Conservation (phyloP, 1,140 invertebrate genomes). For the Bombus waltoni region DNA sequence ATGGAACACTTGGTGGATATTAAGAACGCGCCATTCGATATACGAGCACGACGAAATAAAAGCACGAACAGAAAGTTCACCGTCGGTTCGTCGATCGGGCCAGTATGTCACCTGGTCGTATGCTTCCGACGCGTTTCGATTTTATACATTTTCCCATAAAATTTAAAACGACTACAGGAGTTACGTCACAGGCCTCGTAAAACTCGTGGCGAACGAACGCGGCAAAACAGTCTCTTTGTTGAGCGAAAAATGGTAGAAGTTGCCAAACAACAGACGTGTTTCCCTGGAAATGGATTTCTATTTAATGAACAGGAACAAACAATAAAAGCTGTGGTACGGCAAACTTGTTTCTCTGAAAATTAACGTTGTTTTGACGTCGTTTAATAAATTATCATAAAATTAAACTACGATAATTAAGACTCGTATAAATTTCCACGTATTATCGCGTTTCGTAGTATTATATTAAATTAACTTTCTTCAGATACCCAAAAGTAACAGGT, state of each 20-base stretch:
- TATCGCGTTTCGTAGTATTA: too few relatives aligned
- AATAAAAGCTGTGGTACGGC: not conserved
- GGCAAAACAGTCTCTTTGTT: not conserved
- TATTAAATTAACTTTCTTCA: too few relatives aligned
- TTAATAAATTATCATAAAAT: too few relatives aligned
- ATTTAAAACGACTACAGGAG: not conserved
- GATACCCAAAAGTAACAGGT: too few relatives aligned
- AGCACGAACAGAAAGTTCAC: slow-evolving; percentile 49
- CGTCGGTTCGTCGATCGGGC: slow-evolving; percentile 46
- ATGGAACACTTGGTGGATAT: slow-evolving; percentile 75
- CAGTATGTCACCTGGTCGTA: slow-evolving; percentile 17
- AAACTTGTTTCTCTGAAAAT: not conserved
- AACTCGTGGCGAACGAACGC: too few relatives aligned
- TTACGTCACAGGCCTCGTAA: not conserved
- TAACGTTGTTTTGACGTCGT: not conserved
- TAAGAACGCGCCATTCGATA: slow-evolving; percentile 73
- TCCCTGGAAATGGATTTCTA: not conserved
- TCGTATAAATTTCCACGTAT: too few relatives aligned
- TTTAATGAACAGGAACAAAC: not conserved
- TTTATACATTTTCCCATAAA: not conserved
- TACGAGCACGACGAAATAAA: slow-evolving; percentile 52
- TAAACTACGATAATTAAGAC: too few relatives aligned
- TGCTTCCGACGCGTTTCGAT: not conserved
- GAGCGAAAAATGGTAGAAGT: not conserved
- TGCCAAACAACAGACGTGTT: not conserved